A percentile compares a stretch with the other conserved stretches of the same genome.
phyloP scores from a whole-genome alignment of 1,140 invertebrate genomes.

The Panagrolaimus sp. region DNA sequence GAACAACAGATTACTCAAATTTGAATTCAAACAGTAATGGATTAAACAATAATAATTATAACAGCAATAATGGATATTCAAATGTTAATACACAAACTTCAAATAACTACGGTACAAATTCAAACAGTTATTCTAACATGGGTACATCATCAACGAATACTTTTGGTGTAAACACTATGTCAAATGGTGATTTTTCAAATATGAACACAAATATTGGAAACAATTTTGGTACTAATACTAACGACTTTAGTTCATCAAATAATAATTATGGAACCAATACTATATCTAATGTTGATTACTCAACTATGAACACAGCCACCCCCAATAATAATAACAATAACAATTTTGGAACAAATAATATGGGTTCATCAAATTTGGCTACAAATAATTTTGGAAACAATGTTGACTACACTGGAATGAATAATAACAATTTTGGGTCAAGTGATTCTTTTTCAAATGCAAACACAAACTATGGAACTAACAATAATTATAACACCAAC shows the following conservation, averaged over 20 bases:
- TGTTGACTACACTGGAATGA: slow-evolving; percentile 2
- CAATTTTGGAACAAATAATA: slow-evolving; percentile 8
- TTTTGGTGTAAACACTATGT: no score
- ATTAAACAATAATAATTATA: no score
- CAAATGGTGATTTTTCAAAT: no score
- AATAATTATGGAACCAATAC: not conserved
- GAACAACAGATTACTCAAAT: not conserved
- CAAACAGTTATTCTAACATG: no score
- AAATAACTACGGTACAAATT: no score
- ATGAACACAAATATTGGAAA: no score
- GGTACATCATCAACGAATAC: no score
- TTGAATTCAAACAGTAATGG: no score
- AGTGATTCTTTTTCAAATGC: not conserved
- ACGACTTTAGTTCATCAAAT: not conserved
- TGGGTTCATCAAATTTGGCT: not conserved
- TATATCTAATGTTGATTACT: no score
- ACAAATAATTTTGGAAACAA: not conserved
- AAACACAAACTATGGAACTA: slow-evolving; percentile 1
- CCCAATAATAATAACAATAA: not conserved
- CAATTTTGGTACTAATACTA: no score
- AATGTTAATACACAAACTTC: no score
- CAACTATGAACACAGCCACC: not conserved
- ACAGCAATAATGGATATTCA: no score
- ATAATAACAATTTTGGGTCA: not conserved
- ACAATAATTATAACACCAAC: not conserved